These are phyloP conservation scores for Lacanobia wlatinum DNA, from an alignment of 2,888 invertebrate genomes.

Conservation along the genomic window DNA sequence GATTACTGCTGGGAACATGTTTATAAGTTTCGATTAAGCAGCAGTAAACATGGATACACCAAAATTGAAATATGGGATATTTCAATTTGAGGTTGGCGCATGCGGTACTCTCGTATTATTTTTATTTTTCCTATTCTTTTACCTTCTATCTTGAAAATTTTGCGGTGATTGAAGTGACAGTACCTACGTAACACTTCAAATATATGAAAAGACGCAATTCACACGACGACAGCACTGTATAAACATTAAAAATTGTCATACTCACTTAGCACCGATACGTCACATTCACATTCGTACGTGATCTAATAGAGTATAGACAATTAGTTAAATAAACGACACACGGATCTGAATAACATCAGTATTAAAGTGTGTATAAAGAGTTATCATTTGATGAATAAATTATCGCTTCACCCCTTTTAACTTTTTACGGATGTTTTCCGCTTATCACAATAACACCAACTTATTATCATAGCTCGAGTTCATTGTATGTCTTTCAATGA, in stretches of 20 bases:
- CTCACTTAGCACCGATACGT: constrained; percentile 35
- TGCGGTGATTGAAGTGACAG: background rate
- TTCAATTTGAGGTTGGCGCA: background rate
- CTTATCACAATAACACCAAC: constrained; percentile 6
- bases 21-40: too few species aligned
- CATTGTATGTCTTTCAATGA: constrained; percentile 4
- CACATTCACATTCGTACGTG: constrained; percentile 45
- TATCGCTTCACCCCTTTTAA: constrained; percentile 9
- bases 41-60: too few species aligned
- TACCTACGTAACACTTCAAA: constrained; percentile 11
- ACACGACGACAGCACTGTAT: constrained; percentile 15
- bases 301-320: constrained; percentile 45
- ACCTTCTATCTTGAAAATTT: background rate
- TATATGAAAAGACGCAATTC: constrained; percentile 44
- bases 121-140: background rate
- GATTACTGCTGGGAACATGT: too few species aligned
- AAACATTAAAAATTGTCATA: constrained; percentile 41
- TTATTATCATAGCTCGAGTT: constrained; percentile 16
- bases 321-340: constrained; percentile 54
- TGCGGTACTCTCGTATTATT: too few species aligned
- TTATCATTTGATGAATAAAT: constrained; percentile 39
- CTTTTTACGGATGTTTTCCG: constrained; percentile 17
- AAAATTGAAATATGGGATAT: background rate
- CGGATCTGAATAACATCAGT: constrained; percentile 48
- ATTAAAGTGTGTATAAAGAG: constrained; percentile 10